Evolutionary conservation across 2,888 invertebrate species (phyloP).

Genomic region (Alviniconcha strummeri): DNA sequence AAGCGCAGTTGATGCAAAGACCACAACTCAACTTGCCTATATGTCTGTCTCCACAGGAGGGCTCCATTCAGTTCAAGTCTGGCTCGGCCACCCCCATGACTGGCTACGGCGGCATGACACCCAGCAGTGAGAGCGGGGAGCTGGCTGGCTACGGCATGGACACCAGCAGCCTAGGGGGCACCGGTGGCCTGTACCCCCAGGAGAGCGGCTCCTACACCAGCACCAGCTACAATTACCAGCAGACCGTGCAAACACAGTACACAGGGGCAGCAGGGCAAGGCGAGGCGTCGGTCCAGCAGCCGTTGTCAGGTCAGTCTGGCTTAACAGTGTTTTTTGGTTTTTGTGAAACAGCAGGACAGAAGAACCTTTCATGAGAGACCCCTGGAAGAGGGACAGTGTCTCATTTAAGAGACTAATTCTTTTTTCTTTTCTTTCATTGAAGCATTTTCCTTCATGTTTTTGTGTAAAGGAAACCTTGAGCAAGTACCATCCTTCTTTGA

Average conservation of each 20-base stretch:
- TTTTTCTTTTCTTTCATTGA: too few relatives aligned
- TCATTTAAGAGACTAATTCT: too few relatives aligned
- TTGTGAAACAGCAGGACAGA: background rate
- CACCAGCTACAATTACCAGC: constrained; percentile 28
- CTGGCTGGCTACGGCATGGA: constrained; percentile 27
- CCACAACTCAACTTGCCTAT: too few relatives aligned
- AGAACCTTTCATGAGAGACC: too few relatives aligned
- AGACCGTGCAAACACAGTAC: constrained; percentile 15
- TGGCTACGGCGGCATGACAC: constrained; percentile 54
- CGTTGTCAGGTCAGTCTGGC: background rate
- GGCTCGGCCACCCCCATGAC: constrained; percentile 63
- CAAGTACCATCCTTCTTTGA: too few relatives aligned
- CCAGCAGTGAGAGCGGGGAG: constrained; percentile 69
- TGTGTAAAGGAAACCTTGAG: too few relatives aligned
- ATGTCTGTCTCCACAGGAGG: constrained; percentile 55
- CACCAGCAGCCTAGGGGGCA: background rate
- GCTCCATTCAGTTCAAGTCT: constrained; percentile 63
- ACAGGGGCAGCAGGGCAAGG: background rate
- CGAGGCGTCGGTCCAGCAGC: constrained; percentile 5
- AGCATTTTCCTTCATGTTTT: too few relatives aligned
- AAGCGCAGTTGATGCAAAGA: too few relatives aligned
- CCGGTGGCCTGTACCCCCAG: constrained; percentile 42
- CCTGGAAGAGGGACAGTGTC: too few relatives aligned
- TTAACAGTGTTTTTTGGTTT: background rate
- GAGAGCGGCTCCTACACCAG: constrained; percentile 26